These are phyloP conservation scores for Zaprionus lineosus DNA, from an alignment of 2,888 invertebrate genomes.

Conservation along the genomic window DNA sequence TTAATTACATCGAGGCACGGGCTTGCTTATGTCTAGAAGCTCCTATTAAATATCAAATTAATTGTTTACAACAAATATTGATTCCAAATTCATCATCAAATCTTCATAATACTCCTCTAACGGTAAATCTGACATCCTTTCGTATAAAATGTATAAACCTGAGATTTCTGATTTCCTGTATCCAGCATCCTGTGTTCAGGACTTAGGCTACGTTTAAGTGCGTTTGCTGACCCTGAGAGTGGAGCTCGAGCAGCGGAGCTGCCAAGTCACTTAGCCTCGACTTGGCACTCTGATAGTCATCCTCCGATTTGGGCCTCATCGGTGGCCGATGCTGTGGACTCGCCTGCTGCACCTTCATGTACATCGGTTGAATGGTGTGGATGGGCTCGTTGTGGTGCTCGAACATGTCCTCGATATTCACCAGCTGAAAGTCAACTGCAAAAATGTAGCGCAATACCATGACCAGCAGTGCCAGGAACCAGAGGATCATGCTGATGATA, in stretches of 20 bases:
- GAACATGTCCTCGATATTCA: slow-evolving; percentile 72
- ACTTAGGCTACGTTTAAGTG: slow-evolving; percentile 43
- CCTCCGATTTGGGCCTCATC: slow-evolving; percentile 68
- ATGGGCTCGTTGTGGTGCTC: slow-evolving; percentile 44
- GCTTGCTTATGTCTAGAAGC: slow-evolving; percentile 39
- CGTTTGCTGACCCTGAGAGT: slow-evolving; percentile 12
- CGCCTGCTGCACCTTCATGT: slow-evolving; percentile 58
- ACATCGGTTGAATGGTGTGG: slow-evolving; percentile 40
- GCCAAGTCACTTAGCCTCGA: slow-evolving; percentile 75
- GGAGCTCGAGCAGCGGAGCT: slow-evolving; percentile 64
- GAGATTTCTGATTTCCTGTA: slow-evolving; percentile 62
- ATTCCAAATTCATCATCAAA: too few relatives aligned
- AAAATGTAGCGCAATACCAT: slow-evolving; percentile 77
- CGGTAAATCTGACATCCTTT: too few relatives aligned
- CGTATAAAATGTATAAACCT: slow-evolving; percentile 69
- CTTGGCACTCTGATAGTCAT: slow-evolving; percentile 80
- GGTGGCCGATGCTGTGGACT: slow-evolving; percentile 57
- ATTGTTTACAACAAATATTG: slow-evolving; percentile 7
- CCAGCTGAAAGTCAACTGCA: slow-evolving; percentile 79
- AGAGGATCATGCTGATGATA: slow-evolving; percentile 66
- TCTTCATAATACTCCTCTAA: too few relatives aligned
- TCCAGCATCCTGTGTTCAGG: background rate
- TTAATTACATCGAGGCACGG: slow-evolving; percentile 60
- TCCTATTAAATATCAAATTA: background rate
- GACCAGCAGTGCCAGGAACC: slow-evolving; percentile 73